A percentile compares a stretch with the other conserved stretches of the same genome.
Evolutionary conservation across 2,888 invertebrate species (phyloP).

Genomic region (Phyllotreta striolata): DNA sequence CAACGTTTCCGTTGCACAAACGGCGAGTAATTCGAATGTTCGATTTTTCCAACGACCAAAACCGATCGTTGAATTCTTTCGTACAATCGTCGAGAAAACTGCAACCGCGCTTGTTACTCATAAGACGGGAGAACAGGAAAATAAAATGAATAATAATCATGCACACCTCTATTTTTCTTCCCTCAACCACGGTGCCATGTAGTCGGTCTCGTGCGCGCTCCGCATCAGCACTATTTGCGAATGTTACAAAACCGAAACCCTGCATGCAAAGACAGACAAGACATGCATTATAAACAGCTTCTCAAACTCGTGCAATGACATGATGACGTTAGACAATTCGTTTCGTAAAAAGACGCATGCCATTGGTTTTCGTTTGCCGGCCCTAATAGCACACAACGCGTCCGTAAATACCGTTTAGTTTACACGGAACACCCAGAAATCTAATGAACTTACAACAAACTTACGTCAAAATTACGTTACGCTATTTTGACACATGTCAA

Average conservation of each 20-base stretch:
- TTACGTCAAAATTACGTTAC: no score
- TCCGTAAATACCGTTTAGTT: conserved; percentile 12
- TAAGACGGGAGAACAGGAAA: conserved; percentile 36
- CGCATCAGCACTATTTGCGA: conserved; percentile 99
- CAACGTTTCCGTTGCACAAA: no score
- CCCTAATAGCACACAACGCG: conserved; percentile 37
- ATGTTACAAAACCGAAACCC: conserved; percentile 99
- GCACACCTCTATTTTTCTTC: conserved; percentile 99
- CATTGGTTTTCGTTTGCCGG: conserved; percentile 28
- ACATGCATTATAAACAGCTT: conserved; percentile 89
- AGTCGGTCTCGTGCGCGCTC: conserved; percentile 99
- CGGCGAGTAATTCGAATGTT: no score
- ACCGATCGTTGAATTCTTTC: background rate
- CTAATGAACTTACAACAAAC: no score
- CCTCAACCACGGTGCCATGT: conserved; percentile 99
- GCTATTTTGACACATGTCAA: no score
- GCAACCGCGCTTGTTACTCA: conserved; percentile 36
- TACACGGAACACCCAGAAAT: conserved; percentile 22
- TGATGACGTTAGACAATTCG: conserved; percentile 64
- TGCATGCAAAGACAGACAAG: conserved; percentile 97
- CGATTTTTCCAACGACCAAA: no score
- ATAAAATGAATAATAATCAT: conserved; percentile 66
- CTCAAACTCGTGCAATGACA: conserved; percentile 79
- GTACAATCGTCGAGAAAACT: background rate
- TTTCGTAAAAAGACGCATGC: conserved; percentile 36